Percentiles rank a stretch among this genome's conserved stretches.
These are phyloP conservation scores for Cyanoderma ruficeps DNA, from an alignment of 2,113 vertebrate species.

Conservation along the genomic window DNA sequence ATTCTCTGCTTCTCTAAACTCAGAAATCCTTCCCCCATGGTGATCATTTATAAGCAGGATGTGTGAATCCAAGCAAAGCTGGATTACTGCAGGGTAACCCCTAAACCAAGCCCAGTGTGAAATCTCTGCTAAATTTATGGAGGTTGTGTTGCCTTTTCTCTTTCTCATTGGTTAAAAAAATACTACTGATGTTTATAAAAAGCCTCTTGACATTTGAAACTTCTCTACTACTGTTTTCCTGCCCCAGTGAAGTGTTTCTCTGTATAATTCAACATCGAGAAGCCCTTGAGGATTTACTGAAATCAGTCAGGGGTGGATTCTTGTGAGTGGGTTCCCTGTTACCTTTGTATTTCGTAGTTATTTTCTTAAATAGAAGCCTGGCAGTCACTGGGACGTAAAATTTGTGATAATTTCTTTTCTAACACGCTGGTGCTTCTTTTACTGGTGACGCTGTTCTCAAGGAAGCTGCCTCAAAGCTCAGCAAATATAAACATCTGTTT, in stretches of 20 bases:
- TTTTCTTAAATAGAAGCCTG: not conserved
- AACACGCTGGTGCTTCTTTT: not conserved
- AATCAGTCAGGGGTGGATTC: not conserved
- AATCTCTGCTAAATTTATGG: not conserved
- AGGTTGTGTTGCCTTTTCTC: not conserved
- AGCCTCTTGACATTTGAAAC: constrained; percentile 3
- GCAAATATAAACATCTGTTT: not conserved
- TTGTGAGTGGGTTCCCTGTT: not conserved
- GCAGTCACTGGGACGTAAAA: not conserved
- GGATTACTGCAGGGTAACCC: not conserved
- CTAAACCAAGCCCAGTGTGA: not conserved
- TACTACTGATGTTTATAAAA: not conserved
- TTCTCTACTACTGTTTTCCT: constrained; percentile 6
- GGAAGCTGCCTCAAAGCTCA: not conserved
- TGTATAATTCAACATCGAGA: not conserved
- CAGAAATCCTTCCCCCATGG: not conserved
- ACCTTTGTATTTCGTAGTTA: accelerated
- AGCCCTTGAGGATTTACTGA: not conserved
- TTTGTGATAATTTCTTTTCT: not conserved
- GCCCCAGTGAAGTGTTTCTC: not conserved
- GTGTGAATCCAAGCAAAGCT: not conserved
- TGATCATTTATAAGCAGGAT: not conserved
- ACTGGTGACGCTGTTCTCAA: not conserved
- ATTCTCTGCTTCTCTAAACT: not conserved
- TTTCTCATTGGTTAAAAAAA: not conserved